Base-by-base conservation (phyloP, 2,113 vertebrate species). In the Pyxicephalus adspersus region DNA sequence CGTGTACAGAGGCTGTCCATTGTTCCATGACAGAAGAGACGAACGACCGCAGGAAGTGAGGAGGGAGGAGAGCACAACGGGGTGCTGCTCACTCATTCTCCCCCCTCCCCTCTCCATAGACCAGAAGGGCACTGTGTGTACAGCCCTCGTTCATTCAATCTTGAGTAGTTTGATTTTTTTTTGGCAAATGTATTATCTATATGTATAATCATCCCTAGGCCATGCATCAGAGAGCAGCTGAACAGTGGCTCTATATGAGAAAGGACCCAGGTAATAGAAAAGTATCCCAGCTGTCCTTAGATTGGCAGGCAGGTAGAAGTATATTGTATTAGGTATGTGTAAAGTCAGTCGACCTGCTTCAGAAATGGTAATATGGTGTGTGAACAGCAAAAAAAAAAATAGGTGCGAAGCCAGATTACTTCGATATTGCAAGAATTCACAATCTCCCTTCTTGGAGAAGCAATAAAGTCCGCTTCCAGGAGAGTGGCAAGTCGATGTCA, bases 361-460 rank as follows among this genome's bases (percentile, higher is more conserved):
- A 34, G 13, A 74, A 74, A 74, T 74, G 58, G 63, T 76, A 76
- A 45, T 76, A 63, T 50, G 58, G 23, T 31, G 50, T 76, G 60
- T 50, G 57, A 76, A 22, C 73, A 64, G 57, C 61, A 26, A 76
- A 26, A 76, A 38, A 20, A 50, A 63, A 18, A 26, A 13, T 63
- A 50, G 34, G 73, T 60, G 73, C 57, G 26, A 76, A 63, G 58
- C 23, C 73, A 76, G 73, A 63, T 50, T 63, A 26, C 64, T 52
- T 67, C 28, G 57, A 78, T 78, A 77, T 77, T 57, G 64, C 63
- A 67, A 78, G 76, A 68, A 67, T 79, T 78, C 28, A 66, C n/a
- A 67, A 25, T 79, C 31, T 67, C 31, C 50, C 7, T 70, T 65
- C 25, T 38, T 58, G 28, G 64, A 54, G 65, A 68, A 70, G 77